Evolutionary conservation across 1,140 invertebrate species (phyloP), one percentile per base, ranked within the genome.

Genomic region (Orius insidiosus): DNA sequence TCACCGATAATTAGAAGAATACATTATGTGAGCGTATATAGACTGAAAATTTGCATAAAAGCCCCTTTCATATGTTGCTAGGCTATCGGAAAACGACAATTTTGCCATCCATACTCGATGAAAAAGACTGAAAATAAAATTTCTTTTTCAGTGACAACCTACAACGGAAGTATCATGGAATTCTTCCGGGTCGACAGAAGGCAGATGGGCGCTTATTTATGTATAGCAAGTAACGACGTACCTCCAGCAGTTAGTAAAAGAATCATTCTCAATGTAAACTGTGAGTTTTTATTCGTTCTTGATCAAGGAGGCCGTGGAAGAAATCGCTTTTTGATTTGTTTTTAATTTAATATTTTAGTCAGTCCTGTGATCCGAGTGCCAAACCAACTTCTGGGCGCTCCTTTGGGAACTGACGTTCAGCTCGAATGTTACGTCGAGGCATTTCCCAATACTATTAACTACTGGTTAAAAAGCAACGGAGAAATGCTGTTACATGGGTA

Each of bases 341-440:
- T 11, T 62, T 88, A 83, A 83, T 69, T 80, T 49, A 7, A 4
- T 80, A 77, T 68, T 68, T 34, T 68, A 90, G 86, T 90, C 72
- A 74, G 82, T 59, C 85, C 86, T 10, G 75, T 82, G 52, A 85
- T 89, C 58, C 78, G 82, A 65, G 83, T 87, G 42, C 84, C 83
- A 32, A 88, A 85, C 69, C 84, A 88, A 68, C 68, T 89, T 57
- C 76, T 89, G 32, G 82, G 84, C 5, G 84, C 84, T 37, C 84
- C 84, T 10, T 63, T 86, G 42, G 78, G 80, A 37, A 85, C 81
- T 46, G 79, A 88, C 60, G 83, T 93, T 45, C 78, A 77, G 9
- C 68, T 93, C 44, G 86, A 90, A 64, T 94, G 88, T 63, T 74
- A 78, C 58, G 83, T 90, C 16, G 86, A 90, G 60, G 85, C 87